Evolutionary conservation across 2,797 vertebrate species (phyloP).

Genomic region (Xenops minutus): DNA sequence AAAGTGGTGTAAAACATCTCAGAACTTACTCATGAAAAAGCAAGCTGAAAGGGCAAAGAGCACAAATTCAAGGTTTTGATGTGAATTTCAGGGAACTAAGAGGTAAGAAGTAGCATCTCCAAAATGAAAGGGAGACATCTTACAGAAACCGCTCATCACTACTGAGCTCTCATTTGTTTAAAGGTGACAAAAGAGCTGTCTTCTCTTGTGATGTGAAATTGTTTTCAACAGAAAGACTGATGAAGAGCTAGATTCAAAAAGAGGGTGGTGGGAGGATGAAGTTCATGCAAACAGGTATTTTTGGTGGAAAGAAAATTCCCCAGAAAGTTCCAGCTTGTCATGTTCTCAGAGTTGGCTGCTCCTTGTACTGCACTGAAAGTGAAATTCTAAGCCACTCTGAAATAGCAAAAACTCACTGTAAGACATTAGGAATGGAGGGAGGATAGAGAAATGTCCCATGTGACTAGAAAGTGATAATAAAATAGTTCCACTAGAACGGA

Average conservation of each 20-base stretch:
- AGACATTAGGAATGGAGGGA: neutral
- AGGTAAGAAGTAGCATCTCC: neutral
- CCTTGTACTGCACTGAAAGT: neutral
- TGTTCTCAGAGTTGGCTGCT: neutral
- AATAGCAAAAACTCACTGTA: neutral
- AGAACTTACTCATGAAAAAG: neutral
- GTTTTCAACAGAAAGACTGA: neutral
- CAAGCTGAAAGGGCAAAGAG: neutral
- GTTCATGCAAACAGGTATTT: neutral
- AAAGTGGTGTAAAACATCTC: neutral
- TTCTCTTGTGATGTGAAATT: neutral
- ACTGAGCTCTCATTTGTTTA: neutral
- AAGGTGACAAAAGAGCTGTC: neutral
- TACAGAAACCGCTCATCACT: neutral
- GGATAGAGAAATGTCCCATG: neutral
- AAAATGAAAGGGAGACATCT: neutral
- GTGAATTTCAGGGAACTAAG: neutral
- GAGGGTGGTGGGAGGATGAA: neutral
- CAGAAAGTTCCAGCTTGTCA: neutral
- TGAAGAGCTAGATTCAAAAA: neutral
- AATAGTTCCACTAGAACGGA: neutral
- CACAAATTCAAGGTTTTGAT: neutral
- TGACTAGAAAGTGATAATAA: neutral
- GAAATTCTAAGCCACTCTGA: neutral
- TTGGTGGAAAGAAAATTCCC: neutral